These are phyloP conservation scores for Orcinus orca DNA, from an alignment of 2,113 vertebrate genomes.

Conservation along the genomic window DNA sequence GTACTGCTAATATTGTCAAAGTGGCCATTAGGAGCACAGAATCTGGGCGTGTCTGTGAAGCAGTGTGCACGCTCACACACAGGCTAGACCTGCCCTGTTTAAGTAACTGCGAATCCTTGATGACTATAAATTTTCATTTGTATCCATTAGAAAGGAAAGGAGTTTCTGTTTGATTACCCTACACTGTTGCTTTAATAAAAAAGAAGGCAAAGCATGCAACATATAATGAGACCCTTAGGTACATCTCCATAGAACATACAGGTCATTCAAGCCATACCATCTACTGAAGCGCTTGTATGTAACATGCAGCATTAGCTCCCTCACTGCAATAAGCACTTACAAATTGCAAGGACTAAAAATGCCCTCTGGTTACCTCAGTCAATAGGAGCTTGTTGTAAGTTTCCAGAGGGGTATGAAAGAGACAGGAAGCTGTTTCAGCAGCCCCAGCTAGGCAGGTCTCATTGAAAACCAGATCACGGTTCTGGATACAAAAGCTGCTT, in stretches of 20 bases:
- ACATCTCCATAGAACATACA: fast-evolving
- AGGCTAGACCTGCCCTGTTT: background rate
- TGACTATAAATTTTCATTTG: background rate
- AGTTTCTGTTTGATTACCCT: background rate
- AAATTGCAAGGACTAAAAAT: background rate
- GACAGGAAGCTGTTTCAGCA: constrained; percentile 57
- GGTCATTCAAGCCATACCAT: fast-evolving
- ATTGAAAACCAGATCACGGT: constrained; percentile 66
- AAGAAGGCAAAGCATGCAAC: background rate
- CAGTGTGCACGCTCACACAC: too few species aligned
- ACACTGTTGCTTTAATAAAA: background rate
- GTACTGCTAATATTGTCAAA: background rate
- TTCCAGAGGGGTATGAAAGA: constrained; percentile 56
- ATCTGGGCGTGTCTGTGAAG: background rate
- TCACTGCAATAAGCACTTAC: background rate
- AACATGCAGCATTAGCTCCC: background rate
- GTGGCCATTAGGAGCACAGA: background rate
- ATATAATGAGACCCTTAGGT: fast-evolving
- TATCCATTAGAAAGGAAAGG: background rate
- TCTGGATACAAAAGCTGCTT: constrained; percentile 41
- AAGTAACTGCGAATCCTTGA: background rate
- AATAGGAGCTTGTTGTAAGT: constrained; percentile 67
- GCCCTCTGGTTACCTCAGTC: background rate
- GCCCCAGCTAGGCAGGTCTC: constrained; percentile 32
- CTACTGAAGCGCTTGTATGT: background rate